These are phyloP conservation scores for Troilus luridus DNA, from an alignment of 2,888 invertebrate species.

Conservation along the genomic window DNA sequence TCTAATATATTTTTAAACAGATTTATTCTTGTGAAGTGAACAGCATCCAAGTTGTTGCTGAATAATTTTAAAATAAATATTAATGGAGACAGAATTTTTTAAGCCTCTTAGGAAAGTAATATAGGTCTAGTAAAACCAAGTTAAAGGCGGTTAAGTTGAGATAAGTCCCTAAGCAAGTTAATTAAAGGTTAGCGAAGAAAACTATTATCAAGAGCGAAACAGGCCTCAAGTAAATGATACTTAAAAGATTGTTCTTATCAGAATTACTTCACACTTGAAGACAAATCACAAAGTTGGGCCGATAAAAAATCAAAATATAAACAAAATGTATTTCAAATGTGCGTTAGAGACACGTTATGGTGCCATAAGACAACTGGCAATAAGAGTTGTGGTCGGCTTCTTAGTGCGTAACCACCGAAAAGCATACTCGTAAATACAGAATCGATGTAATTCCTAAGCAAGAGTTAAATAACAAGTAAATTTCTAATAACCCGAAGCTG, in stretches of 20 bases:
- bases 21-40: neutral
- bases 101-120: neutral
- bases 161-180: constrained; percentile 33
- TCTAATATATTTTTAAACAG: too few relatives aligned
- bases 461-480: too few relatives aligned
- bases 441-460: too few relatives aligned
- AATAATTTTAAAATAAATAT: neutral
- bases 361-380: too few relatives aligned
- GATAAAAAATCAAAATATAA: neutral
- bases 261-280: neutral
- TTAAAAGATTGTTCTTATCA: neutral
- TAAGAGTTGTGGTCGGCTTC: too few relatives aligned
- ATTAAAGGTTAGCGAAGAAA: neutral
- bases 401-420: too few relatives aligned
- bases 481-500: too few relatives aligned
- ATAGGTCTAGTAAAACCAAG: neutral
- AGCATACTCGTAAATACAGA: too few relatives aligned
- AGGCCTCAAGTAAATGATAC: neutral
- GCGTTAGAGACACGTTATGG: too few relatives aligned
- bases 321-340: too few relatives aligned
- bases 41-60: neutral
- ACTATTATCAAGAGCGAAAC: neutral
- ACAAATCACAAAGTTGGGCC: neutral
- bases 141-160: neutral
- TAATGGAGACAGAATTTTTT: neutral